Conservation (phyloP, 2,113 vertebrate species). For the Telmatochromis sp. region DNA sequence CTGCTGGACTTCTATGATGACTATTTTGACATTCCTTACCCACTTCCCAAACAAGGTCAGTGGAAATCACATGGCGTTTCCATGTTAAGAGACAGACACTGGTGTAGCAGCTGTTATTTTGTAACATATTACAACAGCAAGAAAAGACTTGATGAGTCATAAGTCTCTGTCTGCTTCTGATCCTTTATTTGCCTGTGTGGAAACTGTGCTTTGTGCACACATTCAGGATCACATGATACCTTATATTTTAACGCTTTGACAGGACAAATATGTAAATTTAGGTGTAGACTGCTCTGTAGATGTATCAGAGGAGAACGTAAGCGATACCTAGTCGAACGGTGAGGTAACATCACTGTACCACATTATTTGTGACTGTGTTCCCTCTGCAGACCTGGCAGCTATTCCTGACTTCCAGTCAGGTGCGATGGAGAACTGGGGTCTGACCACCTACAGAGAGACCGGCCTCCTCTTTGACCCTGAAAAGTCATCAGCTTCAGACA, state of each 20-base stretch:
- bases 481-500: slow-evolving; percentile 67
- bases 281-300: neutral
- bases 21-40: slow-evolving; percentile 87
- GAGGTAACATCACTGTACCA: neutral
- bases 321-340: rapidly evolving
- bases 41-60: slow-evolving; percentile 76
- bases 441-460: slow-evolving; percentile 72
- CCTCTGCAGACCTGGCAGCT: slow-evolving; percentile 66
- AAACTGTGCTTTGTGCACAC: rapidly evolving
- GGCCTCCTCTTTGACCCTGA: slow-evolving; percentile 65
- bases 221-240: neutral
- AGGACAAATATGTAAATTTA: neutral
- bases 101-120: neutral
- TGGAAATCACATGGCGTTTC: neutral
- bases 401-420: slow-evolving; percentile 76
- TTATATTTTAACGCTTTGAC: rapidly evolving
- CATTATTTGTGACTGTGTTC: neutral
- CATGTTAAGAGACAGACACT: neutral
- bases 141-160: neutral
- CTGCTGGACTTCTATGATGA: slow-evolving; percentile 88
- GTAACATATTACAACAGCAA: neutral
- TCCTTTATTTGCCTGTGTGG: neutral
- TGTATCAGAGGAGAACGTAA: neutral
- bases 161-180: neutral
- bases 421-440: slow-evolving; percentile 77